Evolutionary conservation across 2,113 vertebrate genomes (phyloP).

Genomic region (Bubo bubo): DNA sequence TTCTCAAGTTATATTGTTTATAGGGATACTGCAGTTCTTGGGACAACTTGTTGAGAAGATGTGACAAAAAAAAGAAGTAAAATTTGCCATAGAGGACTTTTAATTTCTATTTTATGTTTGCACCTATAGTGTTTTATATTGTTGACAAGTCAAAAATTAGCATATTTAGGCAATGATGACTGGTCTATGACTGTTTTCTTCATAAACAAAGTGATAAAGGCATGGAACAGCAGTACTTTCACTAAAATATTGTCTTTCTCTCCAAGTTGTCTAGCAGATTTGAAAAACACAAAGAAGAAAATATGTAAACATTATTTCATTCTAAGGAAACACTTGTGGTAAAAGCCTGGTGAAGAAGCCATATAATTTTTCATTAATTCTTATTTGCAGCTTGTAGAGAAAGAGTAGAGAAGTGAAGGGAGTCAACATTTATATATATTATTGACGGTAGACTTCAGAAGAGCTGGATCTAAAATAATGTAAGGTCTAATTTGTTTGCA

Average conservation of each 20-base stretch:
- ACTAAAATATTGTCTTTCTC: background rate
- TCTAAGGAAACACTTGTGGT: background rate
- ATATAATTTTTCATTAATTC: background rate
- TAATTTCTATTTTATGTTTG: background rate
- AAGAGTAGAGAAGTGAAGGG: background rate
- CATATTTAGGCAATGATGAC: background rate
- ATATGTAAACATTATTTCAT: background rate
- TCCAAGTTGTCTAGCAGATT: background rate
- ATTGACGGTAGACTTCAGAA: background rate
- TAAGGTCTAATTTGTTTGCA: background rate
- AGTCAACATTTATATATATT: background rate
- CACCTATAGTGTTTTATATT: background rate
- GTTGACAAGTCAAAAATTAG: background rate
- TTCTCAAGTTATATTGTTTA: background rate
- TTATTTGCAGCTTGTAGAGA: background rate
- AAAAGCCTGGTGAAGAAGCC: background rate
- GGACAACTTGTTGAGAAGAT: background rate
- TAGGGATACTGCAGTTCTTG: background rate
- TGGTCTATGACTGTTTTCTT: background rate
- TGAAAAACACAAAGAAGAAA: background rate
- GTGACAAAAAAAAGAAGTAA: background rate
- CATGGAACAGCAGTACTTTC: background rate
- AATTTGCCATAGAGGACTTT: background rate
- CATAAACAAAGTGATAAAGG: background rate
- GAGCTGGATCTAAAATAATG: background rate